These are phyloP conservation scores for Apamea monoglypha DNA, from an alignment of 2,888 invertebrate genomes.

Conservation along the genomic window DNA sequence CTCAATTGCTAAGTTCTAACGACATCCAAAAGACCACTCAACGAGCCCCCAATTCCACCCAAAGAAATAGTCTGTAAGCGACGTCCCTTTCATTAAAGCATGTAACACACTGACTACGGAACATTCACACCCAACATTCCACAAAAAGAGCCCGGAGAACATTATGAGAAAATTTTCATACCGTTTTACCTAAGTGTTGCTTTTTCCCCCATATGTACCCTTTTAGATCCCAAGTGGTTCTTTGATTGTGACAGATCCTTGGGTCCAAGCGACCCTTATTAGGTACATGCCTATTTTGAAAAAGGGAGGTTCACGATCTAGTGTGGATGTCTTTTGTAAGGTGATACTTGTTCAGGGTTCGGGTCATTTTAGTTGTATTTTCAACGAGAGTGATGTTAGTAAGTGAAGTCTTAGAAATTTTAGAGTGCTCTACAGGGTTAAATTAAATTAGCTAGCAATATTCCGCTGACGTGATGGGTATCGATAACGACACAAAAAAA, in stretches of 20 bases:
- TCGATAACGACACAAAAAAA: no score
- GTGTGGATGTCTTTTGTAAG: constrained; percentile 45
- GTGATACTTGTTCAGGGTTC: constrained; percentile 32
- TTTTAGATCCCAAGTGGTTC: constrained; percentile 73
- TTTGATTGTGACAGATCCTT: constrained; percentile 75
- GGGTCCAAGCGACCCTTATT: constrained; percentile 62
- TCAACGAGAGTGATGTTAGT: not conserved
- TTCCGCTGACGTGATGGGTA: not conserved
- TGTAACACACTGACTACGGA: constrained; percentile 42
- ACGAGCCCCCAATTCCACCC: constrained; percentile 4
- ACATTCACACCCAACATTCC: constrained; percentile 56
- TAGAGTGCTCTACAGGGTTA: constrained; percentile 10
- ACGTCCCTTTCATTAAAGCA: constrained; percentile 45
- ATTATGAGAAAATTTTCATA: constrained; percentile 79
- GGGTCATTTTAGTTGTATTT: constrained; percentile 29
- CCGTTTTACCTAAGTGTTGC: constrained; percentile 74
- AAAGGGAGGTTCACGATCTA: constrained; percentile 11
- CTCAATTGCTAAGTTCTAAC: not conserved
- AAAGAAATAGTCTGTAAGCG: constrained; percentile 40
- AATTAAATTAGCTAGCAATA: not conserved
- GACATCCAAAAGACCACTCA: not conserved
- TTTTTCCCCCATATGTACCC: constrained; percentile 69
- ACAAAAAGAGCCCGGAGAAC: constrained; percentile 71
- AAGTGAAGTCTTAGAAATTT: constrained; percentile 26
- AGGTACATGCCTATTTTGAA: constrained; percentile 38